Evolutionary conservation across 92 coral and sea anemone species (phyloP).

Genomic region (Parazoanthus darwini): DNA sequence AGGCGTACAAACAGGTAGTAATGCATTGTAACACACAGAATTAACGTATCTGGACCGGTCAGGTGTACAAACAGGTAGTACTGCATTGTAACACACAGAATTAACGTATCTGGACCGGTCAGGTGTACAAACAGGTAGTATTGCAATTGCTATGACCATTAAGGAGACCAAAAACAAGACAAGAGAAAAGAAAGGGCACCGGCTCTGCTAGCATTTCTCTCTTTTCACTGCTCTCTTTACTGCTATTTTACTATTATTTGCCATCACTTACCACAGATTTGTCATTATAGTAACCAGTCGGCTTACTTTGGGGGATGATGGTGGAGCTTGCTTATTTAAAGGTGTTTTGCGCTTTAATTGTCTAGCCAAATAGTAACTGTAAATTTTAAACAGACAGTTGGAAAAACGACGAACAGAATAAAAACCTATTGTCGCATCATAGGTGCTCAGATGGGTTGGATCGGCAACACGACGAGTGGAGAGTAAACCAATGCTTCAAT

Average conservation of each 20-base stretch:
- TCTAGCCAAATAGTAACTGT: too few relatives aligned
- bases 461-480: constrained; percentile 81
- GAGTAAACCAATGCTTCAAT: constrained; percentile 36
- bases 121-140: too few relatives aligned
- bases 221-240: background rate
- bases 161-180: background rate
- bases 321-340: background rate
- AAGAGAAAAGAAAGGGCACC: too few relatives aligned
- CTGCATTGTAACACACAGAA: too few relatives aligned
- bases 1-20: too few relatives aligned
- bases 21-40: too few relatives aligned
- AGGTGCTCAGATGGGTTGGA: constrained; percentile 92
- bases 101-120: too few relatives aligned
- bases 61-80: too few relatives aligned
- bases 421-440: background rate
- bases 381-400: background rate
- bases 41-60: too few relatives aligned
- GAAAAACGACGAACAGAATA: background rate
- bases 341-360: too few relatives aligned
- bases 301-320: background rate
- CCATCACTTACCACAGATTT: background rate
- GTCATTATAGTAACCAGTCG: background rate
- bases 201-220: background rate
- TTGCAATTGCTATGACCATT: too few relatives aligned
- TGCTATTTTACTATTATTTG: too few relatives aligned